These are phyloP conservation scores for Agapostemon virescens DNA, from an alignment of 2,888 invertebrate species.

Conservation along the genomic window DNA sequence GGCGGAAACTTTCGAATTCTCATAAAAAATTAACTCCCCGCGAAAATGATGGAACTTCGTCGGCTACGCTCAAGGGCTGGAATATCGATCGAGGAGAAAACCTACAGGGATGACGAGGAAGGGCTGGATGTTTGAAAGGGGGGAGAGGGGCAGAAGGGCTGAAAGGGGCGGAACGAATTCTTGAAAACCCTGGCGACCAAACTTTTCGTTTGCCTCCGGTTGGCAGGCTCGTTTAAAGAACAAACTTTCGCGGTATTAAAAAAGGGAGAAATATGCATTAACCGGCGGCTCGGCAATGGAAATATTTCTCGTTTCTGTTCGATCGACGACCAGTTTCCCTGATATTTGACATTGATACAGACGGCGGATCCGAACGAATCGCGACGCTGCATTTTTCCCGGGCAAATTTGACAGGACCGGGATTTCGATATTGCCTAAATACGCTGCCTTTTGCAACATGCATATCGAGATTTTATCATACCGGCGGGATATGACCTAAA, in stretches of 20 bases:
- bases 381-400: not conserved
- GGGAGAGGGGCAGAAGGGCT: not conserved
- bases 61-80: conserved; percentile 1
- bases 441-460: not conserved
- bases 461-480: not conserved
- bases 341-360: not conserved
- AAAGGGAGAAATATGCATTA: conserved; percentile 22
- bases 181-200: conserved; percentile 29
- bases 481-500: no score
- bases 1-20: conserved; percentile 13
- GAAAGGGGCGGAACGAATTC: conserved; percentile 4
- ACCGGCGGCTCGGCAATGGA: not conserved
- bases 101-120: no score
- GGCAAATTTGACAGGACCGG: not conserved
- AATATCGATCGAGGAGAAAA: conserved; percentile 16
- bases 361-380: no score
- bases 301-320: conserved; percentile 13
- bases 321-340: not conserved
- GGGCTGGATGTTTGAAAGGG: not conserved
- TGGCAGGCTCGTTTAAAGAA: conserved; percentile 29
- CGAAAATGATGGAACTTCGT: conserved; percentile 24
- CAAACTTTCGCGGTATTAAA: conserved; percentile 26
- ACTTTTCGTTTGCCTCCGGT: conserved; percentile 38
- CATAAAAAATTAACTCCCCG: conserved; percentile 35
- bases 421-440: not conserved